Evolutionary conservation across 1,140 invertebrate species (phyloP), one percentile per base, ranked within the genome.

Genomic region (Magallana gigas): DNA sequence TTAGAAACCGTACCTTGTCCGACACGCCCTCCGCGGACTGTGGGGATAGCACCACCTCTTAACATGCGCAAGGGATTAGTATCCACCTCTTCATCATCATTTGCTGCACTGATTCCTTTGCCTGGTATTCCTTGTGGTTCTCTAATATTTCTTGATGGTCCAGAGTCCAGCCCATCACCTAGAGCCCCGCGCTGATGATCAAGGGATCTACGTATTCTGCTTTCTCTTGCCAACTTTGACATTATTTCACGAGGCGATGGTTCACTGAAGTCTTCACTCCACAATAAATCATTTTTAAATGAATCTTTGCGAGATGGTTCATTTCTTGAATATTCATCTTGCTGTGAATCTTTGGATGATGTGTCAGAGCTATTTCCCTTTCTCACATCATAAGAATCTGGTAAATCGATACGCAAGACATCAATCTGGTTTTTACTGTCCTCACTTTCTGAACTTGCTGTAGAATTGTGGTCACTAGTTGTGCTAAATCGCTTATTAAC

Each of bases 11-110:
- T 93, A 93, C 92, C 93, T 93, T 91, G 91, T 87, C 92, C 91
- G 71, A 90, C 92, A 68, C 92, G 87, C 36, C 92, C 90, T 64
- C 92, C 91, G 62, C 91, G 90, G 8, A 93, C 91, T 29, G 68
- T 76, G n/a, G 93, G 92, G 64, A 94, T 93, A 76, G 93, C 92
- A 57, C 92, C 92, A 62, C 93, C 93, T 60, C 97, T 95, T 48
- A 98, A 94, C 96, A 97, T 96, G 83, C 97, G 94, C 84, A 98
- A 94, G 2, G 97, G 97, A 94, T 97, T 97, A 23, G 95, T 94
- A 85, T 96, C 96, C 12, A 95, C 95, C 57, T 94, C 92, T 9
- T 94, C 93, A 59, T 90, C 92, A 60, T 85, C 88, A 23, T 85
- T 85, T 57, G 87, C 86, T n/a, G 85, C 57, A 14, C 84, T 59